Base-by-base conservation (phyloP, 2,888 invertebrate genomes). In the Drosophila subquinaria region DNA sequence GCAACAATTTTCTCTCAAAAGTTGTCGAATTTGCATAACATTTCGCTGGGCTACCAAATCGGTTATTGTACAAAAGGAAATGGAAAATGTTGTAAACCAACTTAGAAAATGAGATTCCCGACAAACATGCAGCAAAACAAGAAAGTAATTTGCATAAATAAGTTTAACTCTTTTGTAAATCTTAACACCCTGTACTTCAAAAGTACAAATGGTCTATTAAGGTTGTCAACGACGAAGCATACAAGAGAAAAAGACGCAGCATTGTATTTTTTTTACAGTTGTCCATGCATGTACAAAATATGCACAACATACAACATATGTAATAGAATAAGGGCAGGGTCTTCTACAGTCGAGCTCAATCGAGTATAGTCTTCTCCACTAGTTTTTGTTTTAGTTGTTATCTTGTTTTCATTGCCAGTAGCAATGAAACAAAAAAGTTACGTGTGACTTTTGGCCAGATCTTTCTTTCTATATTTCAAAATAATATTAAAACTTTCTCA, bases 1-100 rank as follows among this genome's bases (percentile, higher is more conserved):
- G 55, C 77, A 77, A 73, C 73, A 73, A 73, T 53, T 76, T 79
- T 74, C 75, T 79, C 64, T 45, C 64, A 73, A 76, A 78, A 43
- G 38, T 55, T 74, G 79, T 79, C 50, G 69, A 79, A 79, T 76
- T 76, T 79, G 79, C 76, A 76, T 76, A 76, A 74, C 79, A 62
- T 67, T 73, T 67, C 43, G 42, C 51, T 72, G 71, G 52, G 53
- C 65, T 9, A 50, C 45, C 63, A 60, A 56, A 60, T 78, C 74
- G 74, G 27, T 61, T 74, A 69, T 76, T 69, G 63, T 76, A 76
- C 76, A 78, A 79, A 78, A 64, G 75, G 45, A 68, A 73, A 68
- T 73, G 76, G 79, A 61, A 76, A 76, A 75, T 64, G 60, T 60
- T 75, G 40, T 51, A 47, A 23, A 30, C n/a, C 36, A 52, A 38